A percentile compares a stretch with the other conserved stretches of the same genome.
Conservation (phyloP, 2,888 invertebrate genomes). For the Plemyria rubiginata region DNA sequence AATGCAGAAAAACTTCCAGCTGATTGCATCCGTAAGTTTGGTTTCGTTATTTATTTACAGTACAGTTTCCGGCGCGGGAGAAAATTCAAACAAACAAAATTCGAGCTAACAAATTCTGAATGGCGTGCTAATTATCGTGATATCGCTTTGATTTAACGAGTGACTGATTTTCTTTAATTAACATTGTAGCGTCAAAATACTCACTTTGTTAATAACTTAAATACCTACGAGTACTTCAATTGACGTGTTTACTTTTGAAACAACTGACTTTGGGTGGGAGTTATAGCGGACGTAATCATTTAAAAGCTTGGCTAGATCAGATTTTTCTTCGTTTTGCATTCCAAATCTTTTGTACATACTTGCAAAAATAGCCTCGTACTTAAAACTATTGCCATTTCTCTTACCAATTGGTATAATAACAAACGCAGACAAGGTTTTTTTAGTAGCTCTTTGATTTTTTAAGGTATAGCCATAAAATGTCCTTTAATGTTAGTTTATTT, state of each 20-base stretch:
- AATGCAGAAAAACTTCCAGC: slow-evolving; percentile 43
- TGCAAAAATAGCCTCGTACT: no score
- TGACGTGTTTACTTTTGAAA: no score
- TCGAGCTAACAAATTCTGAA: slow-evolving; percentile 49
- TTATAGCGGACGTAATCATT: neutral
- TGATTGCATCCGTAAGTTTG: slow-evolving; percentile 57
- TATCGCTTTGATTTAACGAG: slow-evolving; percentile 28
- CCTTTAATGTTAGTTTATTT: neutral
- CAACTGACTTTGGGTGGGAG: no score
- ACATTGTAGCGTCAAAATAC: no score
- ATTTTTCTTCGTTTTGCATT: no score
- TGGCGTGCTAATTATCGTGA: slow-evolving; percentile 50
- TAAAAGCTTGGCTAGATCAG: neutral
- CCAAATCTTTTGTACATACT: no score
- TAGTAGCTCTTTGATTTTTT: neutral
- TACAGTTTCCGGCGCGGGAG: slow-evolving; percentile 37
- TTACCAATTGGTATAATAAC: no score
- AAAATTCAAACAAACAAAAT: slow-evolving; percentile 54
- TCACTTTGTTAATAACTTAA: no score
- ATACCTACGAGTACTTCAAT: no score
- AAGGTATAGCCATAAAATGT: neutral
- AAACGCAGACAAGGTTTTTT: no score
- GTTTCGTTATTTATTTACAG: slow-evolving; percentile 52
- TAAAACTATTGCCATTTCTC: no score
- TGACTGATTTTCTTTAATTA: neutral